Percentiles rank a stretch among this genome's conserved stretches.
Evolutionary conservation across 2,888 invertebrate genomes (phyloP).

Genomic region (Drosophila stalkeri): DNA sequence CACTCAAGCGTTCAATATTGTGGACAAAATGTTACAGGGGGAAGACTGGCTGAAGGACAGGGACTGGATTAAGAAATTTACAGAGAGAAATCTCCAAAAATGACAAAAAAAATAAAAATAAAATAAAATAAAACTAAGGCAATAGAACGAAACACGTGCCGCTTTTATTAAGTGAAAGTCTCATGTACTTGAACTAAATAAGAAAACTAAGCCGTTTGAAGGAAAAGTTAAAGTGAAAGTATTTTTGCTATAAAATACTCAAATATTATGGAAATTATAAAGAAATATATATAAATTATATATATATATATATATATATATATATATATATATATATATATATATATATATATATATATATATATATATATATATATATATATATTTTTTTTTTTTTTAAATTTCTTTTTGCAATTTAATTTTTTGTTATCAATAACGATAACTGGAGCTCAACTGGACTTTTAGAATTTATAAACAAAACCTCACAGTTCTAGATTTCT

Average conservation of each 20-base stretch:
- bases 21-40: neutral
- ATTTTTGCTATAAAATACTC: neutral
- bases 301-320: too few species aligned
- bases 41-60: neutral
- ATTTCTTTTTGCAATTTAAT: too few species aligned
- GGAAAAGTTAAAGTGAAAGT: neutral
- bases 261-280: neutral
- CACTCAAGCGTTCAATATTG: conserved; percentile 46
- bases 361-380: too few species aligned
- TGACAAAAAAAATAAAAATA: neutral
- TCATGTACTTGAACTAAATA: neutral
- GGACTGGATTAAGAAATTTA: conserved; percentile 3
- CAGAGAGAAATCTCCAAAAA: conserved; percentile 1
- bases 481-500: too few species aligned
- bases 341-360: too few species aligned
- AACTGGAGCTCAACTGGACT: too few species aligned
- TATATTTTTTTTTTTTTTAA: too few species aligned
- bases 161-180: conserved; percentile 10
- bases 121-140: neutral
- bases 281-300: too few species aligned
- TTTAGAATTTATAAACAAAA: too few species aligned
- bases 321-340: too few species aligned
- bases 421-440: too few species aligned
- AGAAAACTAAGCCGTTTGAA: neutral
- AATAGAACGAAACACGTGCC: conserved; percentile 18